phyloP scores from a whole-genome alignment of 2,888 invertebrate species.

The Eremobia ochroleuca region DNA sequence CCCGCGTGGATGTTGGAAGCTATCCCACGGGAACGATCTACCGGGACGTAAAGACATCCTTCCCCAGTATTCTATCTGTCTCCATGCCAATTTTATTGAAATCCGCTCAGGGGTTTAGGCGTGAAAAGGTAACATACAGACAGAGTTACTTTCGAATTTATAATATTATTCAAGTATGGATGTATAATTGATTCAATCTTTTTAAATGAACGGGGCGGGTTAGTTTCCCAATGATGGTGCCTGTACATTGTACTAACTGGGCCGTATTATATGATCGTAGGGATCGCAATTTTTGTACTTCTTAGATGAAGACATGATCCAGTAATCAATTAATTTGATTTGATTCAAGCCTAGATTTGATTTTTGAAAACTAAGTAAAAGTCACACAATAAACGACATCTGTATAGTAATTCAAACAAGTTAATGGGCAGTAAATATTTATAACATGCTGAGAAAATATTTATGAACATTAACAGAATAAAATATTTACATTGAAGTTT shows the following conservation, averaged over 20 bases:
- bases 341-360: neutral
- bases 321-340: neutral
- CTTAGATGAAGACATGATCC: neutral
- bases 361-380: neutral
- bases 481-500: neutral
- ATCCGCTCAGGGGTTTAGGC: neutral
- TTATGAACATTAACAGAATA: conserved; percentile 11
- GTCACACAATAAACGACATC: neutral
- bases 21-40: neutral
- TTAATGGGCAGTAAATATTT: conserved; percentile 24
- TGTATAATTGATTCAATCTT: neutral
- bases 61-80: neutral
- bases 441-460: neutral
- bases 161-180: neutral
- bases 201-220: neutral
- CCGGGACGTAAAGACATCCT: neutral
- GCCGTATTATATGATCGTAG: too few relatives aligned
- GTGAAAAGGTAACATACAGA: neutral
- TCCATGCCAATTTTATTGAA: neutral
- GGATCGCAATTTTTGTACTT: too few relatives aligned
- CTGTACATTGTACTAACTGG: too few relatives aligned
- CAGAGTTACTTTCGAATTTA: too few relatives aligned
- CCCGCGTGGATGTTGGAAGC: neutral
- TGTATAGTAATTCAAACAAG: neutral
- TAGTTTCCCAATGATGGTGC: neutral